phyloP scores from a whole-genome alignment of 2,888 invertebrate species.

The Macrophya alboannulata region DNA sequence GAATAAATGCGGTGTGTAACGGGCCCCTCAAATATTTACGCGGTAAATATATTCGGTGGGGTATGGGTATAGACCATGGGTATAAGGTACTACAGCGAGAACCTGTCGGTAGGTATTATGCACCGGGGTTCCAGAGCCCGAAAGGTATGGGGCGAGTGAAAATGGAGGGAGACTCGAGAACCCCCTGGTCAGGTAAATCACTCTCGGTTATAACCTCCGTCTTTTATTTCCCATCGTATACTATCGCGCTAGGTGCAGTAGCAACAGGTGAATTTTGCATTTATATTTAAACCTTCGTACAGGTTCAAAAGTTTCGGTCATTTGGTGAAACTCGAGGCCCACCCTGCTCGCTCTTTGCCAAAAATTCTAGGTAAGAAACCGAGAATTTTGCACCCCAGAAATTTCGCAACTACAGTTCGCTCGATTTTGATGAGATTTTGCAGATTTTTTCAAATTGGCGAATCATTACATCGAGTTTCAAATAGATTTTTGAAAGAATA shows the following conservation, averaged over 20 bases:
- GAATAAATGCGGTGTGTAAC: constrained; percentile 33
- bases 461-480: neutral
- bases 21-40: constrained; percentile 47
- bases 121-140: constrained; percentile 10
- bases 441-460: neutral
- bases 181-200: constrained; percentile 50
- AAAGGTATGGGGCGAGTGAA: constrained; percentile 4
- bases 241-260: neutral
- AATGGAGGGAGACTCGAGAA: neutral
- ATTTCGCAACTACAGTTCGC: neutral
- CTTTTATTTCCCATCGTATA: constrained; percentile 29
- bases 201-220: neutral
- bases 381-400: neutral
- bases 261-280: constrained; percentile 48
- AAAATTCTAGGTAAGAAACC: neutral
- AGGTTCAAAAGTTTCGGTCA: constrained; percentile 2
- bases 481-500: neutral
- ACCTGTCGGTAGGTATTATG: constrained; percentile 42
- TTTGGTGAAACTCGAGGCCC: neutral
- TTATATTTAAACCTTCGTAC: neutral
- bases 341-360: neutral
- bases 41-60: neutral
- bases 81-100: neutral
- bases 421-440: neutral
- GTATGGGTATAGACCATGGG: neutral